phyloP scores from a whole-genome alignment of 2,888 invertebrate genomes.

The Branchellion lobata region DNA sequence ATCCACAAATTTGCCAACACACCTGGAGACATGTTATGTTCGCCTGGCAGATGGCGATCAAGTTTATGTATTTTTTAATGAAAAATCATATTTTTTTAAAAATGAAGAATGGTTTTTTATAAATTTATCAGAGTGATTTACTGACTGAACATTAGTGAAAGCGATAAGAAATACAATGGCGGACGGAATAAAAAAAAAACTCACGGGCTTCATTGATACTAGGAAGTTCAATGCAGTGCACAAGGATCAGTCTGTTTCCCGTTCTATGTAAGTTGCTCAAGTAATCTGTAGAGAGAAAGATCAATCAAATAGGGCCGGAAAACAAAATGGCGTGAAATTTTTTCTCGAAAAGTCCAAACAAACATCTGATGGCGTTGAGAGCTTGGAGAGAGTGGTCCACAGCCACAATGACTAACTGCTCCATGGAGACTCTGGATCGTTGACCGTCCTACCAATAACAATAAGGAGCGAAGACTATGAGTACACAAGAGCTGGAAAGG shows the following conservation, averaged over 20 bases:
- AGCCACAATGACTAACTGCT: conserved; percentile 31
- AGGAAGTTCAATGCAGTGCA: conserved; percentile 53
- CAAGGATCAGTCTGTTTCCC: conserved; percentile 52
- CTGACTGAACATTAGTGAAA: no score
- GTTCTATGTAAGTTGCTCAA: conserved; percentile 51
- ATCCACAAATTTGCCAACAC: conserved; percentile 54
- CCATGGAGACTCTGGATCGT: no score
- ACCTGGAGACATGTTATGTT: conserved; percentile 53
- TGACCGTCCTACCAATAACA: no score
- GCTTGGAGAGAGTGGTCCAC: conserved; percentile 36
- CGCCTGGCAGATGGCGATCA: conserved; percentile 43
- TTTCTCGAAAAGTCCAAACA: no score
- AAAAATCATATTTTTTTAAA: background rate
- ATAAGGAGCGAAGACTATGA: background rate
- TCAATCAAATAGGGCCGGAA: no score
- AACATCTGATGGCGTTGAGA: conserved; percentile 34
- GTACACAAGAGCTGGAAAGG: no score
- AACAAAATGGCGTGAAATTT: no score
- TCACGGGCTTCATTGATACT: conserved; percentile 52
- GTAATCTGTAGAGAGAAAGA: no score
- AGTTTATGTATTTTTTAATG: background rate
- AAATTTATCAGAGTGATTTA: no score
- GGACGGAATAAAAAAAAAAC: conserved; percentile 35
- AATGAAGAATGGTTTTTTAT: conserved; percentile 10
- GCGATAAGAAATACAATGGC: no score